Conservation (phyloP, 1,140 invertebrate species). For the Dufourea novaeangliae region DNA sequence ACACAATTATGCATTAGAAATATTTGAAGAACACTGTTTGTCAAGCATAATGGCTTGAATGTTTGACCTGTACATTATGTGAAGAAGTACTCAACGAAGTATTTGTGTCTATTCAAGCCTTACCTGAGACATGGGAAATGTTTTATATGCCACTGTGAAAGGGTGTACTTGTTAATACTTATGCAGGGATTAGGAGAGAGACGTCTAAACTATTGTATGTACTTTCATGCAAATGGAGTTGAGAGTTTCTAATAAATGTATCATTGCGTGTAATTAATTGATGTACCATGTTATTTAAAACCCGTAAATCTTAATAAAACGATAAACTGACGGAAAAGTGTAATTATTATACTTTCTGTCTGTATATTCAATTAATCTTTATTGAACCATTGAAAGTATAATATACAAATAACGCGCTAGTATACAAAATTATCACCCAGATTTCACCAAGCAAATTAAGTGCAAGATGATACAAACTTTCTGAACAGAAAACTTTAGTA, state of each 20-base stretch:
- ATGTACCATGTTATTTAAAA: constrained; percentile 41
- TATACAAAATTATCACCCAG: constrained; percentile 58
- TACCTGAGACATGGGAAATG: constrained; percentile 43
- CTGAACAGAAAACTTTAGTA: constrained; percentile 6
- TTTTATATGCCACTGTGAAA: constrained; percentile 42
- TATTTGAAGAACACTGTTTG: background rate
- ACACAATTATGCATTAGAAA: background rate
- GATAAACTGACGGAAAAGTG: background rate
- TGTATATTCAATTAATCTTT: constrained; percentile 49
- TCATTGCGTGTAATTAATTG: constrained; percentile 32
- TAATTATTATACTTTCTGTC: background rate
- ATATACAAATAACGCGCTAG: constrained; percentile 53
- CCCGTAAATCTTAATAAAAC: constrained; percentile 40
- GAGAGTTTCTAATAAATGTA: constrained; percentile 35
- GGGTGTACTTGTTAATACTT: constrained; percentile 50
- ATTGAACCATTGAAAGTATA: constrained; percentile 62
- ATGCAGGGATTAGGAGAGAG: constrained; percentile 1
- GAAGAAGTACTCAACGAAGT: constrained; percentile 4
- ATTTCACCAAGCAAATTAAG: constrained; percentile 33
- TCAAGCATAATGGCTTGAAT: constrained; percentile 20
- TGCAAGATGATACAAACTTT: constrained; percentile 20
- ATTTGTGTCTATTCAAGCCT: constrained; percentile 43
- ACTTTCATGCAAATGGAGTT: constrained; percentile 34
- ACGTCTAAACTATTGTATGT: constrained; percentile 35
- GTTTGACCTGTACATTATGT: constrained; percentile 11